Base-by-base conservation (phyloP, 2,888 invertebrate genomes). In the Alloscopus bannaensis region DNA sequence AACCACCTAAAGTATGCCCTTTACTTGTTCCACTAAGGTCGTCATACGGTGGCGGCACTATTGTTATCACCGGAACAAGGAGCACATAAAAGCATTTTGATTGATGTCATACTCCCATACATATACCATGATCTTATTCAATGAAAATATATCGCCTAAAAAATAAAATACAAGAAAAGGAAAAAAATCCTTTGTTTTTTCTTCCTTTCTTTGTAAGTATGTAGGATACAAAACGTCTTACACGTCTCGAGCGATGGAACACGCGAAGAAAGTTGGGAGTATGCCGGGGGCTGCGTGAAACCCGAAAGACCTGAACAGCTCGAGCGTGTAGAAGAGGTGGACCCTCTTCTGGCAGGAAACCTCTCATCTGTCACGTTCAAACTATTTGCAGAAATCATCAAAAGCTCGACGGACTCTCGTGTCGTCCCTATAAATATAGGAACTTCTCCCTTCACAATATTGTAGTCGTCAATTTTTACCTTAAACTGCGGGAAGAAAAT, bases 381-480 rank as follows among this genome's bases (percentile, higher is more conserved):
- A n/a, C 62, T 52, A 24, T 79, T 72, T 36, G 72, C 66, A 4
- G 79, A 66, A 16, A 79, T 45, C 68, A 66, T 66, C 3, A 79
- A 24, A 0, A 79, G 62, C 68, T 79, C 79, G 1, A 79, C 20
- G 1, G 72, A 18, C 20, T 79, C 79, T n/a, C 79, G 3, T 18
- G 71, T 72, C n/a, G 72, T 60, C 3, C 79, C 79, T 28, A 72
- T 62, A 28, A 50, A 72, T 20, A 79, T 72, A 8, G 72, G 72
- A 16, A 79, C 52, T 6, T 79, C 79, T 8, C 59, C 79, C 55
- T 72, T 79, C 13, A 79, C 42, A 1, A 68, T 68, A 16, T 60
- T 47, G 68, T 79, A 72, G 36, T 72, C 79, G 11, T 72, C 79
- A 59, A 72, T 42, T 72, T 79, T 66, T 31, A 79, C 79, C 42